Evolutionary conservation across 2,113 vertebrate species (phyloP), one percentile per base, ranked within the genome.

Genomic region (Casuarius casuarius): DNA sequence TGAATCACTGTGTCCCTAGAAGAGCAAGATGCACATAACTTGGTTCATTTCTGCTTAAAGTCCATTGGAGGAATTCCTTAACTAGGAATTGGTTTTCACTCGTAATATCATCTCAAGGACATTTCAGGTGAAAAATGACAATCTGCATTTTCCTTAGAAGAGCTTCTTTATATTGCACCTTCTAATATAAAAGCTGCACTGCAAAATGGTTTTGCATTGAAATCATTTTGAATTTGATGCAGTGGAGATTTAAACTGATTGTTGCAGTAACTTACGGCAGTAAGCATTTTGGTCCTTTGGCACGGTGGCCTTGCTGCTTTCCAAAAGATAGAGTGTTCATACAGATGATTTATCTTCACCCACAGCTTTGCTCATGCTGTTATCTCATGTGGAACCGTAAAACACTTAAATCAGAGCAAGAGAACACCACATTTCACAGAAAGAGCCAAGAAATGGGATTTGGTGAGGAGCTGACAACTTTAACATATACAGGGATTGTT

Each of bases 261-360:
- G 11, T 38, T 91, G 52, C 35, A 92, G 71, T 84, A 52, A 66
- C 65, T 86, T 81, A 70, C 26, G 68, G 51, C 42, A 83, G 80
- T 19, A 86, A 90, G 38, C 35, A 33, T 40, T 89, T 92, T 86
- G 23, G 71, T 88, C 78, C 67, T 42, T 67, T 88, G 59, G 67
- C 65, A 83, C 51, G 26, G 74, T 86, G 78, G 75, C 38, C 63
- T 91, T 92, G 31, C 33, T 56, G 46, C 71, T 74, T 95, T 94
- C 77, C 62, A 90, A 77, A 95, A 96, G 70, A 29, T 5, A 58
- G 8, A 35, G 29, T 19, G 14, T 51, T 94, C 54, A 12, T 85
- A 56, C 59, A 88, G 46, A 85, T 84, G 59, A 97, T 92, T 95
- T 97, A 90, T 88, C 96, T 92, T 80, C 76, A 85, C 59, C 74